phyloP scores from a whole-genome alignment of 1,140 invertebrate species.

The Cecropterus lyciades region DNA sequence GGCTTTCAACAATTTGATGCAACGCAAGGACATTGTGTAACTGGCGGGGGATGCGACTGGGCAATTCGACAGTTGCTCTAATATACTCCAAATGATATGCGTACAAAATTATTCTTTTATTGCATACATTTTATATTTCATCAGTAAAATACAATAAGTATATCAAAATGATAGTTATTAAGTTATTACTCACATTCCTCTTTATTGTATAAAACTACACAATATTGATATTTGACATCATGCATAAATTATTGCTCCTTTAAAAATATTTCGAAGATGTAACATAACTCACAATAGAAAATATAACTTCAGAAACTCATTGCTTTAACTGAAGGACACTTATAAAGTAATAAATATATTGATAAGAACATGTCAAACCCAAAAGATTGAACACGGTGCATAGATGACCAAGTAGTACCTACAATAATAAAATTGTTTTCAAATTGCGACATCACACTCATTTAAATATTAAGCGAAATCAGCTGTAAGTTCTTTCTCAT shows the following conservation, averaged over 20 bases:
- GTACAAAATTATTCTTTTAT: background rate
- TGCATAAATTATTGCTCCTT: no score
- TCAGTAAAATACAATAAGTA: background rate
- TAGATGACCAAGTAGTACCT: background rate
- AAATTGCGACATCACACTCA: background rate
- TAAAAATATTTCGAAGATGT: no score
- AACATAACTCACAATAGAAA: background rate
- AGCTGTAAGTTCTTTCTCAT: background rate
- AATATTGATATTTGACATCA: slow-evolving; percentile 3
- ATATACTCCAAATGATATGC: no score
- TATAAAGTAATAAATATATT: background rate
- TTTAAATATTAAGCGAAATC: background rate
- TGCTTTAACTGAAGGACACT: background rate
- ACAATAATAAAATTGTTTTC: background rate
- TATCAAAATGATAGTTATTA: background rate
- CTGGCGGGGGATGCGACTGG: no score
- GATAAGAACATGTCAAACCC: background rate
- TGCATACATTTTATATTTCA: background rate
- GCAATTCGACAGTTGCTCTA: no score
- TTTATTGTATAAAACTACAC: slow-evolving; percentile 5
- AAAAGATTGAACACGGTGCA: background rate
- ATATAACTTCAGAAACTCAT: background rate
- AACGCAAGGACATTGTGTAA: no score
- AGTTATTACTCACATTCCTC: background rate
- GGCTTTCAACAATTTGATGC: no score